Evolutionary conservation across 2,797 vertebrate genomes (phyloP).

Genomic region (Synanceia verrucosa): DNA sequence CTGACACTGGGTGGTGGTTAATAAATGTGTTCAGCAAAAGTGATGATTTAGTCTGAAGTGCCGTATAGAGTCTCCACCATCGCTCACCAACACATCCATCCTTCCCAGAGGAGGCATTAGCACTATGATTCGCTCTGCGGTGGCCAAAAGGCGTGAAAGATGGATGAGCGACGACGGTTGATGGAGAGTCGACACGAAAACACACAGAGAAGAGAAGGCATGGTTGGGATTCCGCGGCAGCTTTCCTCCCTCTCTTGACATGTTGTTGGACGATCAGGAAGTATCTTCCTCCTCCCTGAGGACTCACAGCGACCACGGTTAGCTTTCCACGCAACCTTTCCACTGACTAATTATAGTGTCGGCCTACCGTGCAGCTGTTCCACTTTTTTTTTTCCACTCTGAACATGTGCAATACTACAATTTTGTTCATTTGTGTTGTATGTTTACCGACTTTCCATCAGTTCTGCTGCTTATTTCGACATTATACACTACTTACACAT

Average conservation of each 20-base stretch:
- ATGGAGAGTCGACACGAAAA: constrained; percentile 35
- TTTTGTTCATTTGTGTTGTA: no score
- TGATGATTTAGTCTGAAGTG: constrained; percentile 35
- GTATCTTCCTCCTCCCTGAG: constrained; percentile 36
- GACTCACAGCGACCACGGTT: constrained; percentile 43
- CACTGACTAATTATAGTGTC: constrained; percentile 61
- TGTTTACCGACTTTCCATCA: no score
- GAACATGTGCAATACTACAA: no score
- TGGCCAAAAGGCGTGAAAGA: constrained; percentile 58
- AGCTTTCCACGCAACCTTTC: constrained; percentile 29
- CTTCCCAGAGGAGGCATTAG: constrained; percentile 58
- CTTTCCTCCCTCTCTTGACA: constrained; percentile 50
- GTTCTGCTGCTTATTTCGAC: no score
- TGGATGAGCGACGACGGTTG: constrained; percentile 58
- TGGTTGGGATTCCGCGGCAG: constrained; percentile 61
- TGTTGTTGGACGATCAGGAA: constrained; percentile 51
- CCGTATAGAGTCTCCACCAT: constrained; percentile 26
- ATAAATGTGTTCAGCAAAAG: no score
- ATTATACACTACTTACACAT: no score
- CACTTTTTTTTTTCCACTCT: no score
- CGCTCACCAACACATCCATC: constrained; percentile 31
- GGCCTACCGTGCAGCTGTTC: constrained; percentile 51
- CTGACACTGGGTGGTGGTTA: no score
- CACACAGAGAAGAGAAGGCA: constrained; percentile 11
- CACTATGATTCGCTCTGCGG: constrained; percentile 37